Percentiles rank a stretch among this genome's conserved stretches.
phyloP scores from a whole-genome alignment of 2,797 vertebrate species.

The Acanthornis magna region DNA sequence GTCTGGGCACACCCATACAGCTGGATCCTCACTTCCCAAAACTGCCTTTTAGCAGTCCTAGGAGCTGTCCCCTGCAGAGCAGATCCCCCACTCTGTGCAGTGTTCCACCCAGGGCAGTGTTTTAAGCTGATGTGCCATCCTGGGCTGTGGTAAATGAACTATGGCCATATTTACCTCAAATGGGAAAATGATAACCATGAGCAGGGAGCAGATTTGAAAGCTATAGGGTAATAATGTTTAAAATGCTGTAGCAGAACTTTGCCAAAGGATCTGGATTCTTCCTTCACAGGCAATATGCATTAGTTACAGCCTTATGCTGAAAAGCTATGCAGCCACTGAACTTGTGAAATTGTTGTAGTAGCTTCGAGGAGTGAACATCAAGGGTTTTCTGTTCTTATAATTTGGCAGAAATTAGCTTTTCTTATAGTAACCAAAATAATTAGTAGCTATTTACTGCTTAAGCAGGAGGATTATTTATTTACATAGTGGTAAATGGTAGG shows the following conservation, averaged over 20 bases:
- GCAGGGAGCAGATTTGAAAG: neutral
- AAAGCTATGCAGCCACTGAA: neutral
- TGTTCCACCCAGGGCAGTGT: neutral
- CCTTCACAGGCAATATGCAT: neutral
- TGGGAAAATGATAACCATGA: neutral
- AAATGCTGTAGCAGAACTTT: neutral
- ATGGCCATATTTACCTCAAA: neutral
- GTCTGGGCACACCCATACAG: neutral
- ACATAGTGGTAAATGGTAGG: neutral
- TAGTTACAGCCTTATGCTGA: neutral
- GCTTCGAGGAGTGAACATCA: neutral
- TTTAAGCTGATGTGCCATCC: neutral
- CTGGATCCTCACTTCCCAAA: neutral
- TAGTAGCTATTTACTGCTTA: neutral
- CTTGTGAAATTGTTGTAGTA: neutral
- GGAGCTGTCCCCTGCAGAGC: neutral
- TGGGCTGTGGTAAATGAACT: neutral
- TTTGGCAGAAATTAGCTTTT: neutral
- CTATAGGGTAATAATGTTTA: neutral
- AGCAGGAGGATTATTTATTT: constrained; percentile 31
- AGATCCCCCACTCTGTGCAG: neutral
- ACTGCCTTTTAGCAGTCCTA: neutral
- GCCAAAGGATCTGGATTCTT: neutral
- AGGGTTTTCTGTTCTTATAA: neutral
- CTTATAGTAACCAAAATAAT: neutral